A percentile compares a stretch with the other conserved stretches of the same genome.
Conservation (phyloP, 2,888 invertebrate genomes). For the Odontocolon sp. region DNA sequence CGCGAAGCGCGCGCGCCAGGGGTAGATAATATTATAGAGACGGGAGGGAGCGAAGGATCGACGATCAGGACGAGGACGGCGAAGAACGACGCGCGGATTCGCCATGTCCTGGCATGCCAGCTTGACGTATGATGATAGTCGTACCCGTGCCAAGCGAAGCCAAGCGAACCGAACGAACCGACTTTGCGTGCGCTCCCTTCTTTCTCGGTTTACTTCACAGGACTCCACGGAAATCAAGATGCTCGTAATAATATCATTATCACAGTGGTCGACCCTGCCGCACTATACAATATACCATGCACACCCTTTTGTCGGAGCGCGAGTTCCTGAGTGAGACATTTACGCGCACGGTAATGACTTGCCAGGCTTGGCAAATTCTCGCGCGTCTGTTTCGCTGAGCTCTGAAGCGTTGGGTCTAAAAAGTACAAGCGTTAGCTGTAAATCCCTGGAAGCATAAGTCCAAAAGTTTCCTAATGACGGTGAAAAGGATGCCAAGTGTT, state of each 20-base stretch:
- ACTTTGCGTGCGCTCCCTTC: constrained; percentile 42
- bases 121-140: constrained; percentile 80
- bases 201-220: constrained; percentile 49
- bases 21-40: constrained; percentile 56
- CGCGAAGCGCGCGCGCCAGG: constrained; percentile 42
- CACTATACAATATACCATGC: not conserved
- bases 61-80: constrained; percentile 62
- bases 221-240: constrained; percentile 76
- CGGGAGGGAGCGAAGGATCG: constrained; percentile 29
- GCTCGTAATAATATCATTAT: constrained; percentile 80
- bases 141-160: constrained; percentile 54
- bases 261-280: constrained; percentile 75
- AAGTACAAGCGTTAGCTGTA: too few species aligned
- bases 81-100: too few species aligned
- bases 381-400: not conserved
- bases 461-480: too few species aligned
- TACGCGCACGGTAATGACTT: constrained; percentile 63
- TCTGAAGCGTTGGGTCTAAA: not conserved
- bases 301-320: constrained; percentile 35
- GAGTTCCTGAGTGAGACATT: constrained; percentile 76
- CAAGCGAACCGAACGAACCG: too few species aligned
- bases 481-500: too few species aligned
- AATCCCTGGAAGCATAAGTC: too few species aligned
- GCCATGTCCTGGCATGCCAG: constrained; percentile 70
- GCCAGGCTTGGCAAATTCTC: not conserved